Conservation (phyloP, 2,888 invertebrate species). For the Lacanobia oleracea region DNA sequence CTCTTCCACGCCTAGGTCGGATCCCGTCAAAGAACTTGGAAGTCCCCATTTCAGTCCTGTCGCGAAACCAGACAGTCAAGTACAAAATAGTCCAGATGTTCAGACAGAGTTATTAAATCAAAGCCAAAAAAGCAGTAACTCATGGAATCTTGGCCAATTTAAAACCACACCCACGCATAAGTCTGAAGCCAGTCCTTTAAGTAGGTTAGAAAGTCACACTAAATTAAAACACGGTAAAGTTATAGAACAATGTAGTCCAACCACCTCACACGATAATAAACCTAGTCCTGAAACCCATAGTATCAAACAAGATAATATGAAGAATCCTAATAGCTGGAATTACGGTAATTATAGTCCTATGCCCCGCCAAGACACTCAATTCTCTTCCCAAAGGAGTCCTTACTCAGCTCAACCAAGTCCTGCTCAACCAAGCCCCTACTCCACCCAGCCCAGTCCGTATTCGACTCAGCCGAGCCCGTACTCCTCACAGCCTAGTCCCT, state of each 20-base stretch:
- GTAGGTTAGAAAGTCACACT: conserved; percentile 83
- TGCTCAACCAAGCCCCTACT: conserved; percentile 88
- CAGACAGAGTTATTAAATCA: conserved; percentile 77
- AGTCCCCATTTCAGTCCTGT: conserved; percentile 87
- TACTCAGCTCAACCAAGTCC: conserved; percentile 87
- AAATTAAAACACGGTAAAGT: conserved; percentile 85
- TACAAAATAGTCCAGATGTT: conserved; percentile 86
- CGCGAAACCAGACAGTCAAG: conserved; percentile 87
- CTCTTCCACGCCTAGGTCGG: conserved; percentile 85
- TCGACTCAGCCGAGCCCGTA: conserved; percentile 87
- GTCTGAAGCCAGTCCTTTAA: conserved; percentile 87
- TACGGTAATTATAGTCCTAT: conserved; percentile 87
- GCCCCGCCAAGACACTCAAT: conserved; percentile 85
- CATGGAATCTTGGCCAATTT: conserved; percentile 85
- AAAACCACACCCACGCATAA: conserved; percentile 86
- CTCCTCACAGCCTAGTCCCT: conserved; percentile 87
- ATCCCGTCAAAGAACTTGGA: conserved; percentile 80
- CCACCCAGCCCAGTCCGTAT: conserved; percentile 86
- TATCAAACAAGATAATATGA: conserved; percentile 82
- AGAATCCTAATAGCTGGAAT: conserved; percentile 85
- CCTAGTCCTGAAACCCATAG: conserved; percentile 84
- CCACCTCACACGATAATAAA: conserved; percentile 86
- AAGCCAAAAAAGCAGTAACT: conserved; percentile 75
- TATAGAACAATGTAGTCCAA: conserved; percentile 87
- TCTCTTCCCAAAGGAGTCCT: conserved; percentile 87